These are phyloP conservation scores for Bimastos eiseni DNA, from an alignment of 2,888 invertebrate species.

Conservation along the genomic window DNA sequence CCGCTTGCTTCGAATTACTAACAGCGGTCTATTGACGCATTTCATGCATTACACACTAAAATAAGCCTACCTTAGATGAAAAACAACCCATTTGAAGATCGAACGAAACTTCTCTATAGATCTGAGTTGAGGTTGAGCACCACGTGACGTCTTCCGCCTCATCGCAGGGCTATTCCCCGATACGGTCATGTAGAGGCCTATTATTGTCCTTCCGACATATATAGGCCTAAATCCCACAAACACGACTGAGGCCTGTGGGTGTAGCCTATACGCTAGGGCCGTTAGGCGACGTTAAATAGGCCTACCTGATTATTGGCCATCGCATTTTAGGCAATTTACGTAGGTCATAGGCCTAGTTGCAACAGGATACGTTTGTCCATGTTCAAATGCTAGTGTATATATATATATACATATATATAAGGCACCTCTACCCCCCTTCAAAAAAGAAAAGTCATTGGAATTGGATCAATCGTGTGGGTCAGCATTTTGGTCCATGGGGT, in stretches of 20 bases:
- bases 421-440: too few species aligned
- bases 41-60: neutral
- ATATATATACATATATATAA: too few species aligned
- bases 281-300: neutral
- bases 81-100: neutral
- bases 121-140: neutral
- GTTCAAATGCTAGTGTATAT: too few species aligned
- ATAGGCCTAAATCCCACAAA: too few species aligned
- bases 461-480: too few species aligned
- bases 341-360: too few species aligned
- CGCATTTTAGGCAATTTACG: too few species aligned
- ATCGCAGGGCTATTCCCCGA: neutral
- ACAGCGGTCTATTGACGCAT: neutral
- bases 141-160: neutral
- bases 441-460: too few species aligned
- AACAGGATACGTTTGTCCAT: too few species aligned
- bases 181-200: neutral
- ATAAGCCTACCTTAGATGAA: neutral
- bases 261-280: too few species aligned
- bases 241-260: neutral
- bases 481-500: too few species aligned
- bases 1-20: neutral
- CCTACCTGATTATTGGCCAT: too few species aligned
- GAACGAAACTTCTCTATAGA: neutral
- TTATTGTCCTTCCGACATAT: neutral